Conservation (phyloP, 1,140 invertebrate species). For the Cherax quadricarinatus region DNA sequence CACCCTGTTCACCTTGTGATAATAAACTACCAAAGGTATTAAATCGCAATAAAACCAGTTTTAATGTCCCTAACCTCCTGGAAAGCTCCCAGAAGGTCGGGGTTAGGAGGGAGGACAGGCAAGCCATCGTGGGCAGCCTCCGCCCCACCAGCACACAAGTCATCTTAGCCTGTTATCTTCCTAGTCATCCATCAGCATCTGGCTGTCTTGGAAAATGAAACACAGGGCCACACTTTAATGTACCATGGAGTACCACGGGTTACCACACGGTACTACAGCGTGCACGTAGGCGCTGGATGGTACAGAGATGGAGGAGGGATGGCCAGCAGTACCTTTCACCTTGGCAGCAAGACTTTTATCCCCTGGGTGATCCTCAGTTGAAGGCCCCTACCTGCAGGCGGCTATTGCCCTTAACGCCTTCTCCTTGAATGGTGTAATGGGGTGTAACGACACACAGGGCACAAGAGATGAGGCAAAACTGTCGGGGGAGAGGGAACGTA, state of each 20-base stretch:
- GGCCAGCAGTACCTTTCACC: too few species aligned
- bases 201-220: constrained; percentile 68
- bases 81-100: constrained; percentile 64
- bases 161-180: constrained; percentile 69
- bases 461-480: constrained; percentile 11
- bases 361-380: too few species aligned
- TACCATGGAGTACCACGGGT: constrained; percentile 43
- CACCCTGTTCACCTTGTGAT: constrained; percentile 41
- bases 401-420: not conserved
- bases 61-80: constrained; percentile 63
- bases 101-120: not conserved
- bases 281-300: not conserved
- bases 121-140: constrained; percentile 13
- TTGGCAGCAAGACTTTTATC: too few species aligned
- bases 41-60: constrained; percentile 69
- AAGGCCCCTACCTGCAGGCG: too few species aligned
- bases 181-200: constrained; percentile 59
- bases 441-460: not conserved
- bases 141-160: constrained; percentile 57
- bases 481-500: not conserved
- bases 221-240: constrained; percentile 68
- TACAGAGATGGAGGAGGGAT: too few species aligned
- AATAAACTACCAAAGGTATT: constrained; percentile 61
- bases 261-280: constrained; percentile 21
- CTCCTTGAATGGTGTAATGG: constrained; percentile 6